phyloP scores from a whole-genome alignment of 2,888 invertebrate genomes.

The Ornithoptera alexandrae region DNA sequence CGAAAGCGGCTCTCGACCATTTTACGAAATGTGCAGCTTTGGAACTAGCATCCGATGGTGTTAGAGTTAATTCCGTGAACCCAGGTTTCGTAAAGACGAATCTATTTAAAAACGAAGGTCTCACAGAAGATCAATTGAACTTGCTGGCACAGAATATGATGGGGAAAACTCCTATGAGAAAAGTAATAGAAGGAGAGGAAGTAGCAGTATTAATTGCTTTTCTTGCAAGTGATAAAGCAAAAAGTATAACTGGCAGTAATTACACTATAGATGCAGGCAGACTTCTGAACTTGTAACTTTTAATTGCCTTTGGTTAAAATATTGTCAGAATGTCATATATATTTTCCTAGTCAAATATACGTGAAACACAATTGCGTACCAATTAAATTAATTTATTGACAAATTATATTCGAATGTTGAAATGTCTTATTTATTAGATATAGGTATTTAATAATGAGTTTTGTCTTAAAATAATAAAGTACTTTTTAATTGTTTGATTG shows the following conservation, averaged over 20 bases:
- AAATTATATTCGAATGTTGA: too few relatives aligned
- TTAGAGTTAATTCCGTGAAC: constrained; percentile 93
- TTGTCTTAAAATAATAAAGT: too few relatives aligned
- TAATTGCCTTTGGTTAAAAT: constrained; percentile 21
- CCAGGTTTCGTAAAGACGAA: constrained; percentile 97
- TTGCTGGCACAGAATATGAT: constrained; percentile 81
- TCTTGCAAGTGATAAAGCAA: constrained; percentile 90
- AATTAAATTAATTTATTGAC: not conserved
- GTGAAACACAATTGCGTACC: not conserved
- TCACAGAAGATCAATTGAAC: constrained; percentile 85
- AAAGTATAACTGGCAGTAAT: constrained; percentile 91
- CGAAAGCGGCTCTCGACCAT: constrained; percentile 96
- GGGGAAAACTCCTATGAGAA: constrained; percentile 92
- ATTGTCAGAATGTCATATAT: not conserved
- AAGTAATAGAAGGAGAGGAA: constrained; percentile 89
- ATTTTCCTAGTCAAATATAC: constrained; percentile 12
- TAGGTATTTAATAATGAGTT: too few relatives aligned
- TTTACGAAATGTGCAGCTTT: constrained; percentile 94
- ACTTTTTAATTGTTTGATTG: too few relatives aligned
- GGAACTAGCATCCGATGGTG: constrained; percentile 88
- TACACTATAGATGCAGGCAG: constrained; percentile 64
- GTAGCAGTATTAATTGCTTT: constrained; percentile 93
- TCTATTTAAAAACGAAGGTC: constrained; percentile 84
- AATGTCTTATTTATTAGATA: too few relatives aligned
- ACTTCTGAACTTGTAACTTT: constrained; percentile 41